These are phyloP conservation scores for Lepidurus packardi DNA, from an alignment of 1,140 invertebrate species.

Conservation along the genomic window DNA sequence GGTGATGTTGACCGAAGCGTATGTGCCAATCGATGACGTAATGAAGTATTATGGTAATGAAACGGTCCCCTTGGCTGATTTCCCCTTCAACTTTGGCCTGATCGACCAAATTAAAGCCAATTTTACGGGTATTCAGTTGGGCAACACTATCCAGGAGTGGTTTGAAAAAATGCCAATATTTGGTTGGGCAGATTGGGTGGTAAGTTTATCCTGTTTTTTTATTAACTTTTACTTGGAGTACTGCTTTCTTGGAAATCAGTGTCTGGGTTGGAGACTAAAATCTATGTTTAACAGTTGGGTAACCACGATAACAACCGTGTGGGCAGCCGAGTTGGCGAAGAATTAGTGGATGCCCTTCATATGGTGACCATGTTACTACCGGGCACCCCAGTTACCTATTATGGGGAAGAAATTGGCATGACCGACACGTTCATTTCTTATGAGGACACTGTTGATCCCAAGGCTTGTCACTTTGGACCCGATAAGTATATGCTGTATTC, in stretches of 20 bases:
- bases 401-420: constrained; percentile 80
- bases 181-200: constrained; percentile 37
- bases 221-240: constrained; percentile 46
- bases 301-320: constrained; percentile 59
- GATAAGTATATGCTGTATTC: constrained; percentile 26
- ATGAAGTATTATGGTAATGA: constrained; percentile 41
- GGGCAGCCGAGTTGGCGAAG: constrained; percentile 51
- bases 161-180: constrained; percentile 34
- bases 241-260: constrained; percentile 39
- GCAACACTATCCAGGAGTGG: constrained; percentile 23
- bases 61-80: constrained; percentile 39
- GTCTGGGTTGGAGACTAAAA: constrained; percentile 39
- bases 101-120: constrained; percentile 33
- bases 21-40: constrained; percentile 36
- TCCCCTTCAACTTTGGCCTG: constrained; percentile 45
- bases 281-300: constrained; percentile 53
- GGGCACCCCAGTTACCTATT: constrained; percentile 66
- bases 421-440: constrained; percentile 43
- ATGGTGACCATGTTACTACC: constrained; percentile 62
- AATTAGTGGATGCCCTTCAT: constrained; percentile 58
- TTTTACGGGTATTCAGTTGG: constrained; percentile 31
- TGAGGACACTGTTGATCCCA: constrained; percentile 35
- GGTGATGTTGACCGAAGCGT: constrained; percentile 43
- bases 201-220: constrained; percentile 37
- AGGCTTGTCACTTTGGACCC: constrained; percentile 28